These are phyloP conservation scores for Cheiracanthium punctorium DNA, from an alignment of 2,888 invertebrate genomes.

Conservation along the genomic window DNA sequence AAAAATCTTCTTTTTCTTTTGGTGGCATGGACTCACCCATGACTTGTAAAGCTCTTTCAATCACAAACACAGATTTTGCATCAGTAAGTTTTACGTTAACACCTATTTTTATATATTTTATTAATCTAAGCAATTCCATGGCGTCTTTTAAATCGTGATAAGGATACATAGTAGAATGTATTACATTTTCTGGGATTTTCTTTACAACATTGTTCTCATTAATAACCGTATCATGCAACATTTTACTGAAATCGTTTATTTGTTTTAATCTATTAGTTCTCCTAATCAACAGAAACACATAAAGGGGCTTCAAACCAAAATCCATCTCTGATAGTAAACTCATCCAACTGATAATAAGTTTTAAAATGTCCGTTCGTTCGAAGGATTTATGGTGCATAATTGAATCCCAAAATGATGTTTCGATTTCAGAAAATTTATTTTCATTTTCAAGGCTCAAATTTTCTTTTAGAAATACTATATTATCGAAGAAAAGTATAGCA, in stretches of 20 bases:
- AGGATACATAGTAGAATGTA: background rate
- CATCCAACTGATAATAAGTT: too few species aligned
- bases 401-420: background rate
- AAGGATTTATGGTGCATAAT: too few species aligned
- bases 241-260: background rate
- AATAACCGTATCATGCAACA: background rate
- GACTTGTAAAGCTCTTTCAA: conserved; percentile 36
- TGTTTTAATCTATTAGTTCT: background rate
- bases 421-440: background rate
- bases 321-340: too few species aligned
- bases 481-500: conserved; percentile 30
- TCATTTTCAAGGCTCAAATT: background rate
- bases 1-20: conserved; percentile 25
- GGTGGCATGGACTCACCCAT: conserved; percentile 30
- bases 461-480: conserved; percentile 36
- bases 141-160: conserved; percentile 24
- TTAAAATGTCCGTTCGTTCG: background rate
- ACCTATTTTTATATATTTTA: conserved; percentile 25
- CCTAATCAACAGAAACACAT: background rate
- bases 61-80: conserved; percentile 22
- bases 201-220: background rate
- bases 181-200: background rate
- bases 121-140: conserved; percentile 16
- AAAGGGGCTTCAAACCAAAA: background rate
- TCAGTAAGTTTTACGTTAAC: background rate